Evolutionary conservation across 2,888 invertebrate species (phyloP).

Genomic region (Eurytoma californica): DNA sequence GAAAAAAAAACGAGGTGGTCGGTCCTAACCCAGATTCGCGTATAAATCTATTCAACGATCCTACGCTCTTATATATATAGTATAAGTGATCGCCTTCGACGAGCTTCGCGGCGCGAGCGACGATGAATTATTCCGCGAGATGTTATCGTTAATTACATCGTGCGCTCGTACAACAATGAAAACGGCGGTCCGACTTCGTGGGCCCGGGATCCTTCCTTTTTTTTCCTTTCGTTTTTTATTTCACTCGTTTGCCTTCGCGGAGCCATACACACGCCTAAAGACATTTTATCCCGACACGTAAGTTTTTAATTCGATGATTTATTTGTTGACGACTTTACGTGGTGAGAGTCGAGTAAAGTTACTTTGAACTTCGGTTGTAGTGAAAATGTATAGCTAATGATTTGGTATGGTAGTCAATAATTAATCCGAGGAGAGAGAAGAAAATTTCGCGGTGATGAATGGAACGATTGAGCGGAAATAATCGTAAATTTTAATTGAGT

Average conservation of each 20-base stretch:
- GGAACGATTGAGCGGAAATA: too few species aligned
- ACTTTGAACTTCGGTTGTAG: too few species aligned
- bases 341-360: too few species aligned
- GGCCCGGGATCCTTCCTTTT: not conserved
- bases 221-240: not conserved
- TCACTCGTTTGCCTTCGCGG: not conserved
- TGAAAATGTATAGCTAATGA: too few species aligned
- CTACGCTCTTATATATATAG: not conserved
- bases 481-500: too few species aligned
- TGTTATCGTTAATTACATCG: constrained; percentile 71
- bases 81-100: not conserved
- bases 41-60: constrained; percentile 32
- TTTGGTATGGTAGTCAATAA: too few species aligned
- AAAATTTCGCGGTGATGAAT: too few species aligned
- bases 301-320: too few species aligned
- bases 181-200: constrained; percentile 2
- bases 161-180: constrained; percentile 56
- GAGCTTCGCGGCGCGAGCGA: constrained; percentile 40
- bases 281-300: too few species aligned
- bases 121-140: constrained; percentile 71
- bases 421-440: too few species aligned
- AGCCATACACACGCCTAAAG: too few species aligned
- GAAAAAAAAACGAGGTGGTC: constrained; percentile 38
- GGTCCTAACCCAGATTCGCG: constrained; percentile 34
- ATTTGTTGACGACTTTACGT: too few species aligned